These are phyloP conservation scores for Casuarius casuarius DNA, from an alignment of 2,113 vertebrate species.

Conservation along the genomic window DNA sequence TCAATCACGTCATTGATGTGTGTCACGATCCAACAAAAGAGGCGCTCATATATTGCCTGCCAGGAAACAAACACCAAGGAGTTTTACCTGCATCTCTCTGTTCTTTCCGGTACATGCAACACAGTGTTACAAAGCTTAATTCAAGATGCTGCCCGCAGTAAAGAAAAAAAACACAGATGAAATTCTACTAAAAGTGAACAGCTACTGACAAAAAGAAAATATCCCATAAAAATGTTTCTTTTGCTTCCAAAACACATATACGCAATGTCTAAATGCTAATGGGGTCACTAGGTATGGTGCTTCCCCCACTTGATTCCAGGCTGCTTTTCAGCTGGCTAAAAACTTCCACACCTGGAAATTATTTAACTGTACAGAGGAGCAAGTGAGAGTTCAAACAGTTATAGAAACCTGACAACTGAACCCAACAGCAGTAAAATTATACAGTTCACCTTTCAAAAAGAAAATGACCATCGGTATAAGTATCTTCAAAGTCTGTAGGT, in stretches of 20 bases:
- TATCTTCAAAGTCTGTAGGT: neutral
- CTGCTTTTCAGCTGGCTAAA: neutral
- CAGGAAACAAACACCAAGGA: neutral
- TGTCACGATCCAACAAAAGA: constrained; percentile 97
- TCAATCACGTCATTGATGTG: constrained; percentile 95
- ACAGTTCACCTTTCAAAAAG: neutral
- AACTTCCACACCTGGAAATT: neutral
- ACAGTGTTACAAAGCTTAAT: neutral
- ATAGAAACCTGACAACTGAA: neutral
- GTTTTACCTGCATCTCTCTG: neutral
- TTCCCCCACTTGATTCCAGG: neutral
- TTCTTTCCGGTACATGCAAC: neutral
- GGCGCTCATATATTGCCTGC: constrained; percentile 96
- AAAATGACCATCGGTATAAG: neutral
- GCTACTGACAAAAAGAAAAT: neutral
- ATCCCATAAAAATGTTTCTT: neutral
- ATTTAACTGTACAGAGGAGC: neutral
- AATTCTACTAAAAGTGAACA: neutral
- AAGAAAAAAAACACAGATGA: neutral
- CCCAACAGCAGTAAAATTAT: neutral
- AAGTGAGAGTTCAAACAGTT: neutral
- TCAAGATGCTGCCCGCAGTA: neutral
- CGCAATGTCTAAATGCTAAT: neutral
- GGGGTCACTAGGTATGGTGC: neutral
- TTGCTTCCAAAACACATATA: neutral